A percentile compares a stretch with the other conserved stretches of the same genome.
Conservation (phyloP, 2,113 vertebrate genomes). For the Tenrec ecaudatus region DNA sequence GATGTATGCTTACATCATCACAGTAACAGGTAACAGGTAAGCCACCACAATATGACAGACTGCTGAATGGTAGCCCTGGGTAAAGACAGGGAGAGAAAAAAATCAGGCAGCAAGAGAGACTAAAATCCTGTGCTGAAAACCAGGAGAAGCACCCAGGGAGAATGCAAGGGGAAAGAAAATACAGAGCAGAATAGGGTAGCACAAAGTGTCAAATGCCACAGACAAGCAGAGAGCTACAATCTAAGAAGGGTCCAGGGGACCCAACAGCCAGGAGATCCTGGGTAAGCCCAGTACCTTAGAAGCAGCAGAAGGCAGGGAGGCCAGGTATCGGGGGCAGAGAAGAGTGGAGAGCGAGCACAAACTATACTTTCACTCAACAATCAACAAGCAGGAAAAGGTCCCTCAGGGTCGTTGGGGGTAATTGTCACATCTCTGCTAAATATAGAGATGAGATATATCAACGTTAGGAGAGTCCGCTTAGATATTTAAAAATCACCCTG, state of each 20-base stretch:
- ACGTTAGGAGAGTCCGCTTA: conserved; percentile 39
- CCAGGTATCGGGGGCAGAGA: neutral
- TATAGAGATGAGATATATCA: neutral
- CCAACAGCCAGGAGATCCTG: neutral
- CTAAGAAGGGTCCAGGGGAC: neutral
- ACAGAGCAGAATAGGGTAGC: neutral
- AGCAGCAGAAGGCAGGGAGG: neutral
- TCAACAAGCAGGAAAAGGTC: neutral
- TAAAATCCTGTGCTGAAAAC: neutral
- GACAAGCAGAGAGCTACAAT: neutral
- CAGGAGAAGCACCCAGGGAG: neutral
- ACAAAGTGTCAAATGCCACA: neutral
- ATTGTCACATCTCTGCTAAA: conserved; percentile 8
- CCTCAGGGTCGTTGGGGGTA: neutral
- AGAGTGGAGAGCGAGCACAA: neutral
- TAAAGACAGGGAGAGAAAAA: neutral
- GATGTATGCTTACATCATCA: neutral
- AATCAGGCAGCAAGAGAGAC: neutral
- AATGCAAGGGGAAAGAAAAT: neutral
- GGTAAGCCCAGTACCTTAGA: neutral
- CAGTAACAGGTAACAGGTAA: neutral
- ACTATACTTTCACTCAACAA: neutral
- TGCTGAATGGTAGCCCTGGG: neutral
- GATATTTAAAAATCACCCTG: conserved; percentile 29
- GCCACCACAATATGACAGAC: neutral